phyloP scores from a whole-genome alignment of 1,140 invertebrate genomes.

The Drosophila arawakana region DNA sequence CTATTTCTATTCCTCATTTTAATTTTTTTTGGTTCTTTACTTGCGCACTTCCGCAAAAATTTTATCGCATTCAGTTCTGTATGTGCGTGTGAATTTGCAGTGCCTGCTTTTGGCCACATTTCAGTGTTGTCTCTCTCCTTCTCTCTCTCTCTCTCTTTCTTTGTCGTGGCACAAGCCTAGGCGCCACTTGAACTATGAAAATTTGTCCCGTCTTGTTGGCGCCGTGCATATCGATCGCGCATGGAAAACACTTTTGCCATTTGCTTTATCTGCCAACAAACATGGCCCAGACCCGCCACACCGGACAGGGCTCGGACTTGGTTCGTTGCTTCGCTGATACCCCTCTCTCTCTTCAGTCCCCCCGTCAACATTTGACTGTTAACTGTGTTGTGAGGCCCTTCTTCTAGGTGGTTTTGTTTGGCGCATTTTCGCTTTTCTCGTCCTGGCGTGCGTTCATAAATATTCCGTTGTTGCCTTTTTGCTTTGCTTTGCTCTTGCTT shows the following conservation, averaged over 20 bases:
- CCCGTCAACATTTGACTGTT: conserved; percentile 46
- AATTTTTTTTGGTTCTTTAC: conserved; percentile 26
- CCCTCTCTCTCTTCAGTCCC: not conserved
- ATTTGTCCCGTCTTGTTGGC: conserved; percentile 82
- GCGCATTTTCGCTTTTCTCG: conserved; percentile 77
- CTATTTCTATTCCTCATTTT: conserved; percentile 10
- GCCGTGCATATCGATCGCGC: conserved; percentile 80
- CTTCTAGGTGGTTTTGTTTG: conserved; percentile 48
- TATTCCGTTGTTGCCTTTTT: conserved; percentile 62
- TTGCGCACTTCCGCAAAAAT: conserved; percentile 80
- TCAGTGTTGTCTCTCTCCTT: conserved; percentile 34
- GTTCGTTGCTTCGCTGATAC: conserved; percentile 62
- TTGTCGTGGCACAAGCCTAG: conserved; percentile 56
- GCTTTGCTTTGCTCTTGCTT: conserved; percentile 20
- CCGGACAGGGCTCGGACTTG: conserved; percentile 66
- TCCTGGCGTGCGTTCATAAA: conserved; percentile 76
- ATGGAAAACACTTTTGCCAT: conserved; percentile 82
- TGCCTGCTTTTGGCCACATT: conserved; percentile 75
- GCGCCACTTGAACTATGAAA: conserved; percentile 84
- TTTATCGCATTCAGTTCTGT: conserved; percentile 72
- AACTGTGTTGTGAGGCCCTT: conserved; percentile 28
- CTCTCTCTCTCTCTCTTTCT: conserved; percentile 1
- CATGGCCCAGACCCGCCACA: conserved; percentile 62
- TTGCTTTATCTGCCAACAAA: conserved; percentile 79
- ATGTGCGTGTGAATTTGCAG: conserved; percentile 68